Conservation (phyloP, 2,113 vertebrate genomes). For the Progne subis region DNA sequence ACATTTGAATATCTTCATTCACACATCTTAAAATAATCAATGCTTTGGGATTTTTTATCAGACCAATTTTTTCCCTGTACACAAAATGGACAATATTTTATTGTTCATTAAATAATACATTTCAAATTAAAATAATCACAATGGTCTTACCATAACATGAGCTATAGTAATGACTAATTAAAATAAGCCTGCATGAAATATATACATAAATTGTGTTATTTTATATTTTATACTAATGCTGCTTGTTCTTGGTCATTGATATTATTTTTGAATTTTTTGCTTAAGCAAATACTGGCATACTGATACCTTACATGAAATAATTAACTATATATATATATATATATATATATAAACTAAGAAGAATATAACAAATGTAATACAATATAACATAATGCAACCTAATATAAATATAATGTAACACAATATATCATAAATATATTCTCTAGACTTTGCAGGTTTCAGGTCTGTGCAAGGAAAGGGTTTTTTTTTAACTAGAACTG, state of each 20-base stretch:
- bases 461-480: not conserved
- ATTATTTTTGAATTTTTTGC: not conserved
- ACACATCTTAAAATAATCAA: not conserved
- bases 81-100: not conserved
- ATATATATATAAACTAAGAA: not conserved
- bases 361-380: not conserved
- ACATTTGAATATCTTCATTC: not conserved
- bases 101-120: not conserved
- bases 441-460: not conserved
- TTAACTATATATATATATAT: no score
- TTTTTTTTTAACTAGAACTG: not conserved
- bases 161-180: not conserved
- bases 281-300: not conserved
- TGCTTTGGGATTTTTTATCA: rapidly evolving
- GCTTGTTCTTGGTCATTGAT: not conserved
- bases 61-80: not conserved
- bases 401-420: not conserved
- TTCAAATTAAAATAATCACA: not conserved
- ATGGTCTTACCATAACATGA: not conserved
- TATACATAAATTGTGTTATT: not conserved
- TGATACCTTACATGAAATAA: not conserved
- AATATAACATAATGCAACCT: not conserved
- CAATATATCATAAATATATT: not conserved
- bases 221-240: not conserved
- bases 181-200: not conserved